Evolutionary conservation across 35 echinoderm and acorn worm genomes (phyloP), one percentile per base, ranked within the genome.

Genomic region (Anneissia japonica): DNA sequence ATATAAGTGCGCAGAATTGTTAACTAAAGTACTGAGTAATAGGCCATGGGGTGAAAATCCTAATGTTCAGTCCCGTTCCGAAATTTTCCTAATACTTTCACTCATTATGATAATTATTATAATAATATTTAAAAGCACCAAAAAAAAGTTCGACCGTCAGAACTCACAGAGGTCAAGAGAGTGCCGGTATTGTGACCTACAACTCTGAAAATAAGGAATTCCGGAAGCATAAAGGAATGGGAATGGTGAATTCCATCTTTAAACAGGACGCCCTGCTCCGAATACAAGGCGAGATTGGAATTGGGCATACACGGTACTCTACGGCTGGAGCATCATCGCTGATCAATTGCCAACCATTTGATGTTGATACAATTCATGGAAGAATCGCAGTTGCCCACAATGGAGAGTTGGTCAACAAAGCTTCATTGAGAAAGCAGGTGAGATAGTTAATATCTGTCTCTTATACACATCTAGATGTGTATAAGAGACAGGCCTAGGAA

Each of bases 91-190:
- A n/a, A n/a, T n/a, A n/a, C n/a, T n/a, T n/a, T n/a, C n/a, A n/a
- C n/a, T n/a, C n/a, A n/a, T n/a, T n/a, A n/a, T n/a, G n/a, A n/a
- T n/a, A n/a, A n/a, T n/a, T n/a, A n/a, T n/a, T n/a, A n/a, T n/a
- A n/a, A n/a, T n/a, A n/a, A n/a, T n/a, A n/a, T n/a, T n/a, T n/a
- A n/a, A n/a, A n/a, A n/a, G n/a, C n/a, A n/a, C n/a, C n/a, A n/a
- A n/a, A n/a, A n/a, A n/a, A n/a, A n/a, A n/a, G n/a, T n/a, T n/a
- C n/a, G n/a, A n/a, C n/a, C n/a, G n/a, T n/a, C n/a, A n/a, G n/a
- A n/a, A n/a, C n/a, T n/a, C n/a, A n/a, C 46, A 97, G 95, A 51
- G 95, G 95, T 17, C 95, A 98, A 82, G 95, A 98, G 77, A 98
- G 95, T 89, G 88, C 91, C 13, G 95, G 95, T 33, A 98, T 98